Percentiles rank a stretch among this genome's conserved stretches.
phyloP scores from a whole-genome alignment of 2,797 vertebrate species.

The Spea hammondii region DNA sequence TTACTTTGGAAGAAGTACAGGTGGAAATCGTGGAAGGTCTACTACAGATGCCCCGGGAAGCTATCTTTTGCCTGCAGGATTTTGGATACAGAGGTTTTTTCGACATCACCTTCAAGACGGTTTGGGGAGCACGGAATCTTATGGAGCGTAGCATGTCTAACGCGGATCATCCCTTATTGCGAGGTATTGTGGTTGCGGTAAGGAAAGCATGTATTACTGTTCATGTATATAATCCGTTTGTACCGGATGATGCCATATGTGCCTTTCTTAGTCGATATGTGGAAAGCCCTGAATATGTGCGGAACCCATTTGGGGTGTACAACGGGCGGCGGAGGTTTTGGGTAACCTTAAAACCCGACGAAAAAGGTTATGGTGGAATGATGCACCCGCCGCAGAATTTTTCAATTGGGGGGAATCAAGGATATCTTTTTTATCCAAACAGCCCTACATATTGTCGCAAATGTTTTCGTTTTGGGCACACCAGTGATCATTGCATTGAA shows the following conservation, averaged over 20 bases:
- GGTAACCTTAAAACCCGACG: background rate
- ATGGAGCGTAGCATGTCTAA: background rate
- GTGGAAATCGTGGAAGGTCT: background rate
- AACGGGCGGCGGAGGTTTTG: no score
- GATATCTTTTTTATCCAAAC: background rate
- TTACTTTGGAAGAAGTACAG: background rate
- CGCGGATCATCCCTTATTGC: background rate
- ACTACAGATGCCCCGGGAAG: background rate
- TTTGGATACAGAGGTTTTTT: no score
- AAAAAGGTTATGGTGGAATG: background rate
- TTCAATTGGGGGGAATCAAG: background rate
- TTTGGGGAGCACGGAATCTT: background rate
- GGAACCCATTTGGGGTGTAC: background rate
- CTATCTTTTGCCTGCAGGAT: no score
- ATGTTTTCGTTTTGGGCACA: background rate
- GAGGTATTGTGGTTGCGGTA: background rate
- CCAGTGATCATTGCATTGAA: background rate
- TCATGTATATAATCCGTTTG: background rate
- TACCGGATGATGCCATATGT: background rate
- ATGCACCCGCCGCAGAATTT: background rate
- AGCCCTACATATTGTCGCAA: background rate
- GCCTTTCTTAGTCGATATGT: background rate
- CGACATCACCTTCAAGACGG: background rate
- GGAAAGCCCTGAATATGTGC: background rate
- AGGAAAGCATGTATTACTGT: background rate